Evolutionary conservation across 37 sponge, comb jelly and placozoan species (phyloP), one percentile per base, ranked within the genome.

Genomic region (Chondrosia reniformis): DNA sequence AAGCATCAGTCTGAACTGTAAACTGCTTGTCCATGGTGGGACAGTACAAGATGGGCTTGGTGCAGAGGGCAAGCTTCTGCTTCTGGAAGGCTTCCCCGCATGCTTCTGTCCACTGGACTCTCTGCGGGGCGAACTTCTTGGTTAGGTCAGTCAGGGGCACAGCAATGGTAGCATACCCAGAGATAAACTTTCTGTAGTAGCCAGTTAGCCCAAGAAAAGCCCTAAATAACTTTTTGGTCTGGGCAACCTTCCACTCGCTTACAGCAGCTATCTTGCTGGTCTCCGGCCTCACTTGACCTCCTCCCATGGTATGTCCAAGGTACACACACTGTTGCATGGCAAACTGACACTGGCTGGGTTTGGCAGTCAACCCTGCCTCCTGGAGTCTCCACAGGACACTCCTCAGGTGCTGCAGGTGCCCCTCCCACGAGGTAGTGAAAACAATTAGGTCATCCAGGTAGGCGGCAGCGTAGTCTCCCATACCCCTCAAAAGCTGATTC

Each of bases 401-500:
- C 5, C 44, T 6, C 17, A 87, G 38, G 73, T 91, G 91, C 17
- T 55, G 12, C 32, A 75, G 0, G 36, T n/a, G n/a, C n/a, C n/a
- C n/a, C n/a, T n/a, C n/a, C n/a, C n/a, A n/a, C n/a, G n/a, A n/a
- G n/a, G n/a, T 91, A 89, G 84, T 87, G 71, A 55, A 78, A 3
- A 91, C 41, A 5, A 86, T 58, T 0, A 87, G n/a, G 67, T 91
- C 91, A 65, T 91, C 91, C 6, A 91, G 45, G 59, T 91, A 91
- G 24, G 85, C 89, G 19, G 62, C 82, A 31, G 76, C 38, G 59
- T 30, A 77, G 4, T 63, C 74, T 0, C 64, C 45, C 27, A 71
- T 22, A 4, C 64, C 77, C 4, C 41, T 21, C 3, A 85, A 13
- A 6, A 89, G 42, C 22, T 38, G 13, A 41, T 91, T 80, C 85